These are phyloP conservation scores for Carlito syrichta DNA, from an alignment of 2,113 vertebrate genomes.

Conservation along the genomic window DNA sequence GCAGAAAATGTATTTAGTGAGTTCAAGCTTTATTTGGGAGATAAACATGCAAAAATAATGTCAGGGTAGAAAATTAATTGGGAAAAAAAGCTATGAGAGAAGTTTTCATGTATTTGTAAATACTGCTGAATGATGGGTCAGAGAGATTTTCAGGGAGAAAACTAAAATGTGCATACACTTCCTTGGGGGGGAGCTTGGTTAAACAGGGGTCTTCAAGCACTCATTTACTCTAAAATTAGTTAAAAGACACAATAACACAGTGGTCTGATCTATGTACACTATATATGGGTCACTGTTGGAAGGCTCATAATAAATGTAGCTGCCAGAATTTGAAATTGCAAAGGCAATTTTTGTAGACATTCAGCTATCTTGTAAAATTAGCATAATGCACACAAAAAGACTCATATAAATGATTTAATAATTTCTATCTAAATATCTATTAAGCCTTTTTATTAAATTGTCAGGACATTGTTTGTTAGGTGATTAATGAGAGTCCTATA, in stretches of 20 bases:
- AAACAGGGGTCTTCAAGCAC: neutral
- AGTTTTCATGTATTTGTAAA: neutral
- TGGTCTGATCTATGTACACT: neutral
- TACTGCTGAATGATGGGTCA: neutral
- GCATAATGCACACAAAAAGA: neutral
- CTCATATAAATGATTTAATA: slow-evolving; percentile 25
- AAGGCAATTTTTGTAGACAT: slow-evolving; percentile 14
- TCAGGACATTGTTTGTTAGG: slow-evolving; percentile 27
- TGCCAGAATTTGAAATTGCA: neutral
- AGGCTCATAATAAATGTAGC: neutral
- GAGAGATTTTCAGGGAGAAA: neutral
- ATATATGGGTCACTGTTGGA: neutral
- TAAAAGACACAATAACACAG: neutral
- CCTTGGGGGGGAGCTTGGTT: neutral
- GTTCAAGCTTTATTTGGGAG: neutral
- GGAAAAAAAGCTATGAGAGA: neutral
- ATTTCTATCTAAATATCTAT: slow-evolving; percentile 37
- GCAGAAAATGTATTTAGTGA: neutral
- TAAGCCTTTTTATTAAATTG: slow-evolving; percentile 39
- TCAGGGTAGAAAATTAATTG: neutral
- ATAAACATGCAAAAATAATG: neutral
- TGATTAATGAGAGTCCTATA: slow-evolving; percentile 50
- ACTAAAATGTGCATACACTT: neutral
- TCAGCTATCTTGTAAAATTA: slow-evolving; percentile 37
- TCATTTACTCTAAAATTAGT: neutral